Base-by-base conservation (phyloP, 1,140 invertebrate genomes). In the Drosophila auraria region DNA sequence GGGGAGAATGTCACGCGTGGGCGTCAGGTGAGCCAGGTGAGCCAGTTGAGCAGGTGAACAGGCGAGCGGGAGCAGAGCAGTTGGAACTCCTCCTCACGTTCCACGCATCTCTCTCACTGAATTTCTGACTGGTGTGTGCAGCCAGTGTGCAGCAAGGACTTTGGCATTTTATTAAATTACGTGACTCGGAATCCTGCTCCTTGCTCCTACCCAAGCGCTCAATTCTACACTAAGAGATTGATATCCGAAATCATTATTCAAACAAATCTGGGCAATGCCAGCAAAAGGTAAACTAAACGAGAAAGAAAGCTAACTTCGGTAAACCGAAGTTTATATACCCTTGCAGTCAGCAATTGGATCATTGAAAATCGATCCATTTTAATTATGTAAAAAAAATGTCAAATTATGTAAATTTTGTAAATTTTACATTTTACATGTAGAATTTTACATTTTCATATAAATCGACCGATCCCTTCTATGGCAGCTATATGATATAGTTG, bases 121-220 rank as follows among this genome's bases (percentile, higher is more conserved):
- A 47, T 53, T 58, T 83, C 62, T 53, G 62, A 56, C 57, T 65
- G 59, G 53, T 74, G 60, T 78, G 64, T 82, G 83, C 82, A 75
- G 74, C 72, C 72, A 53, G 54, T 57, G 68, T 86, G 83, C 82
- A 75, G 74, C 72, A 53, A 86, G 82, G 74, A 86, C 82, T 86
- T 73, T 82, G 83, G 83, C 78, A 82, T 87, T 87, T 86, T 87
- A 86, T 86, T 82, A 82, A 86, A 86, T 86, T 87, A 86, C 83
- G 83, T 86, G 82, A 73, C 51, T 80, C 61, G 36, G 40, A 42
- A 50, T 66, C 62, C 23, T 61, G 23, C 33, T 58, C 17, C 60
- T 49, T 23, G n/a, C 62, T 42, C 25, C 30, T 50, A 27, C 23
- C 23, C 15, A 56, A 40, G 23, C 36, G 20, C 33, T 40, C 23